Percentiles rank a stretch among this genome's conserved stretches.
Evolutionary conservation across 2,888 invertebrate species (phyloP).

Genomic region (Patella caerulea): DNA sequence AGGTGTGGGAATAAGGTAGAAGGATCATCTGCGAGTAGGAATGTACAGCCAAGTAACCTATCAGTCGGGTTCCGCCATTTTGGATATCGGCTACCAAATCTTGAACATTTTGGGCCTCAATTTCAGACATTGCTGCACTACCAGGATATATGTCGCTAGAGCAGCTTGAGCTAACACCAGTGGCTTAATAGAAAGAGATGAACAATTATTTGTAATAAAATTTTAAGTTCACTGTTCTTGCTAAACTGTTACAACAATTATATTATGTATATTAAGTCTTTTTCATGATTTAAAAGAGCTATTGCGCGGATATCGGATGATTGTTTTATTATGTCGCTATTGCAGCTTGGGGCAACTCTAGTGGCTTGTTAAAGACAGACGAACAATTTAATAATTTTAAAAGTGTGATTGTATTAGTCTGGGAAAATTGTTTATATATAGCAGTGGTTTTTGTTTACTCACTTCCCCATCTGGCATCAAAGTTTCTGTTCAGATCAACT

Average conservation of each 20-base stretch:
- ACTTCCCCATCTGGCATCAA: constrained; percentile 19
- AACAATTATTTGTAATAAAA: too few species aligned
- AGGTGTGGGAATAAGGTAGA: not conserved
- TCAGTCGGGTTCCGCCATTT: not conserved
- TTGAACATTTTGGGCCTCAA: not conserved
- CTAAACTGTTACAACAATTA: too few species aligned
- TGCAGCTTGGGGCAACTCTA: too few species aligned
- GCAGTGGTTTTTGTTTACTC: not conserved
- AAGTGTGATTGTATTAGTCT: too few species aligned
- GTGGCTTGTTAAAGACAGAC: too few species aligned
- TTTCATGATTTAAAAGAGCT: too few species aligned
- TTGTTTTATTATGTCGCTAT: too few species aligned
- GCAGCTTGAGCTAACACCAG: constrained; percentile 11
- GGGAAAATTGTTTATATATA: too few species aligned
- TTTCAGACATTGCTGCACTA: not conserved
- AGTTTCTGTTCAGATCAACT: constrained; percentile 25
- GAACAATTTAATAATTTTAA: too few species aligned
- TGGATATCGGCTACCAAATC: not conserved
- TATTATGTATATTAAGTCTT: too few species aligned
- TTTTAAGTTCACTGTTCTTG: too few species aligned
- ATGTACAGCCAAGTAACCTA: constrained; percentile 15
- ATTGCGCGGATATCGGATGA: too few species aligned
- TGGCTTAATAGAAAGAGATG: not conserved
- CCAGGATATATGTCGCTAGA: constrained; percentile 13
- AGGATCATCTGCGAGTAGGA: constrained; percentile 19